Conservation (phyloP, 1,140 invertebrate genomes). For the Cardiocondyla obscurior region DNA sequence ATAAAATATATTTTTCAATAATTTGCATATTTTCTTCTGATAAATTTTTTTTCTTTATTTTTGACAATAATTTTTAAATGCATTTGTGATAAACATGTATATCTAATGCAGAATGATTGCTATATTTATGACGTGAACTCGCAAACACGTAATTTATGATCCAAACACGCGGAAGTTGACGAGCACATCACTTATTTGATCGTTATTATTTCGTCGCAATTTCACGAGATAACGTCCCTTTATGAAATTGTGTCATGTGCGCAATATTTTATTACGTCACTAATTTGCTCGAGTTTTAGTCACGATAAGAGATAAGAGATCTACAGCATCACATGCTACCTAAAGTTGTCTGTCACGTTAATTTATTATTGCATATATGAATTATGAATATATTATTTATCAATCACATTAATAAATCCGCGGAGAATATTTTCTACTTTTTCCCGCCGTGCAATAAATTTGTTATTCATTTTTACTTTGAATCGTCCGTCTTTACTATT, state of each 20-base stretch:
- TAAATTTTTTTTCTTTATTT: neutral
- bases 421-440: neutral
- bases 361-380: slow-evolving; percentile 1
- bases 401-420: neutral
- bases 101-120: neutral
- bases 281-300: slow-evolving; percentile 12
- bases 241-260: slow-evolving; percentile 13
- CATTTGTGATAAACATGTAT: neutral
- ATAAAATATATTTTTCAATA: neutral
- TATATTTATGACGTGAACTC: slow-evolving; percentile 4
- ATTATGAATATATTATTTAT: slow-evolving; percentile 9
- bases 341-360: neutral
- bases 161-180: slow-evolving; percentile 24
- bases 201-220: slow-evolving; percentile 26
- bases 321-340: neutral
- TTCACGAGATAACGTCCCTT: neutral
- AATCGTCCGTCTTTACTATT: neutral
- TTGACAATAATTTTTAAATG: neutral
- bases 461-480: neutral
- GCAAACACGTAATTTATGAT: slow-evolving; percentile 23
- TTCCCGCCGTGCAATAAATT: neutral
- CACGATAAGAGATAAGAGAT: slow-evolving; percentile 20
- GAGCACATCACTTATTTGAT: neutral
- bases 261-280: slow-evolving; percentile 39
- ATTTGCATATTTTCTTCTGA: neutral